phyloP scores from a whole-genome alignment of 2,888 invertebrate genomes.

The Microchrysa polita region DNA sequence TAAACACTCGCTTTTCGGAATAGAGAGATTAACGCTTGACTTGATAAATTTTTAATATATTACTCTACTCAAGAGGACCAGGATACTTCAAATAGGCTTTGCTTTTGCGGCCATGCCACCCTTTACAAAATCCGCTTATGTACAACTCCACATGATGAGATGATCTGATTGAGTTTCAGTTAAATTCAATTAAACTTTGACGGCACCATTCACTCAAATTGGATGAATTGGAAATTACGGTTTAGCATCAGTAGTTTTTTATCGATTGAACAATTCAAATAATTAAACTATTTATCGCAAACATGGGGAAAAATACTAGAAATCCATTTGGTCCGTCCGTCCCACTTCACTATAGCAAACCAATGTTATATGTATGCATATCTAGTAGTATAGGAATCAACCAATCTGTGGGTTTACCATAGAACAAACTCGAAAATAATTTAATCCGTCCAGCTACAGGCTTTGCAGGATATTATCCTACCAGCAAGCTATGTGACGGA shows the following conservation, averaged over 20 bases:
- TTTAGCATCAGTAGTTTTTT: not conserved
- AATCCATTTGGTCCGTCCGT: no score
- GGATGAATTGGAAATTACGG: no score
- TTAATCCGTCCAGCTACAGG: slow-evolving; percentile 19
- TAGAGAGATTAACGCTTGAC: no score
- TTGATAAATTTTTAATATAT: no score
- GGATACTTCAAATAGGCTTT: no score
- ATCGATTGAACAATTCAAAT: slow-evolving; percentile 4
- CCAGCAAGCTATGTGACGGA: not conserved
- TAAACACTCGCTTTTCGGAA: no score
- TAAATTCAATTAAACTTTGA: slow-evolving; percentile 1
- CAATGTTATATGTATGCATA: not conserved
- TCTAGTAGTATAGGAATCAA: not conserved
- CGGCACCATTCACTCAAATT: not conserved
- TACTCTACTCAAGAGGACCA: no score
- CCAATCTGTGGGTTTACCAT: slow-evolving; percentile 20
- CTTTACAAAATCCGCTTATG: no score
- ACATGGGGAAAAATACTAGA: no score
- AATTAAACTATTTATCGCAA: slow-evolving; percentile 16
- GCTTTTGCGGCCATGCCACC: no score
- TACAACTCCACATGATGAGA: no score
- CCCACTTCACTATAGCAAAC: not conserved
- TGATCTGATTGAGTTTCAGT: not conserved
- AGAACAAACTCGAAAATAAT: slow-evolving; percentile 30
- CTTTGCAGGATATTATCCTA: no score